Evolutionary conservation across 2,113 vertebrate genomes (phyloP).

Genomic region (Verasper variegatus): DNA sequence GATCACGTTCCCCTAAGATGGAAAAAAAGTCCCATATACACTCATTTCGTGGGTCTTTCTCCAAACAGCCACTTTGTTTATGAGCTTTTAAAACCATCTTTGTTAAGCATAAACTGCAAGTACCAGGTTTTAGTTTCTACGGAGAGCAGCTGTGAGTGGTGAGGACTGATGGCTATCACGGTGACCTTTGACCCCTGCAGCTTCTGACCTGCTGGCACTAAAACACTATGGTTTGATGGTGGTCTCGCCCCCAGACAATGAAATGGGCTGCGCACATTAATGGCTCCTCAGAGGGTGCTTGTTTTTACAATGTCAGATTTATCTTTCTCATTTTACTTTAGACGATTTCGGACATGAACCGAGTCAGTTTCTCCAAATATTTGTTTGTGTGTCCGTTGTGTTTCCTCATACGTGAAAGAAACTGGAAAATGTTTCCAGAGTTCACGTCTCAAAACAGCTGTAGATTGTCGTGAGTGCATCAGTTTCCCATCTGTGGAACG

Average conservation of each 20-base stretch:
- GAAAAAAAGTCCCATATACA: constrained; percentile 21
- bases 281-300: neutral
- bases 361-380: too few relatives aligned
- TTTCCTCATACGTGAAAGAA: too few relatives aligned
- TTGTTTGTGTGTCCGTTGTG: too few relatives aligned
- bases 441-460: neutral
- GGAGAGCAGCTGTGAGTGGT: constrained; percentile 32
- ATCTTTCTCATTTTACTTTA: too few relatives aligned
- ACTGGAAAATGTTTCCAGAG: too few relatives aligned
- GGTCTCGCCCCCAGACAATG: neutral
- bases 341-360: too few relatives aligned
- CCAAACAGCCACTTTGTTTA: constrained; percentile 4
- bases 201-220: constrained; percentile 6
- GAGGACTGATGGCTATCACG: constrained; percentile 35
- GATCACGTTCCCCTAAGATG: constrained; percentile 26
- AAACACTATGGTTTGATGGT: constrained; percentile 33
- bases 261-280: constrained; percentile 12
- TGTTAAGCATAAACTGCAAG: constrained; percentile 17
- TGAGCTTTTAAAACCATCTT: constrained; percentile 33
- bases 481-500: constrained; percentile 35
- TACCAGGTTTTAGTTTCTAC: constrained; percentile 10
- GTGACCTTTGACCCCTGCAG: constrained; percentile 45
- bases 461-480: neutral
- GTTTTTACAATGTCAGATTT: neutral
- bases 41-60: constrained; percentile 15